These are phyloP conservation scores for Chinchilla lanigera DNA, from an alignment of 2,113 vertebrate genomes.

Conservation along the genomic window DNA sequence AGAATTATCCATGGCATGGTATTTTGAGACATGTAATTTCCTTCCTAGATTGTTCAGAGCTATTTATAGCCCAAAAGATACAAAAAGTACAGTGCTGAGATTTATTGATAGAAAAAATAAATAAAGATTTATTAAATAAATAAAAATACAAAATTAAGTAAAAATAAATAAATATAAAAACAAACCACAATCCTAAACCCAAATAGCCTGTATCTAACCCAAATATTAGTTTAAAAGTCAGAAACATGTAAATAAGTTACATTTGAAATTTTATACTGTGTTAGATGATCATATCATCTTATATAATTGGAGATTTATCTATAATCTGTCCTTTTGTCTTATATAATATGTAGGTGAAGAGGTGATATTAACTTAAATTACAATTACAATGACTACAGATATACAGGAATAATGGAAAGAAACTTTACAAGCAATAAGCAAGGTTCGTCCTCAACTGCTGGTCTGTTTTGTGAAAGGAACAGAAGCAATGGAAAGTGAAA, in stretches of 20 bases:
- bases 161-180: not conserved
- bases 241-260: not conserved
- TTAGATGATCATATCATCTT: not conserved
- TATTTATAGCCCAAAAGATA: constrained; percentile 21
- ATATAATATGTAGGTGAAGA: not conserved
- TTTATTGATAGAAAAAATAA: not conserved
- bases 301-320: not conserved
- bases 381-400: not conserved
- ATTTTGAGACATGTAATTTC: constrained; percentile 38
- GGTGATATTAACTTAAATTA: constrained; percentile 16
- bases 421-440: not conserved
- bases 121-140: no score
- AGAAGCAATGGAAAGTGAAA: not conserved
- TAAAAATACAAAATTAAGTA: not conserved
- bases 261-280: not conserved
- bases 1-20: constrained; percentile 47
- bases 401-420: not conserved
- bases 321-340: not conserved
- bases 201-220: not conserved
- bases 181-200: not conserved
- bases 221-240: constrained; percentile 4
- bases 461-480: not conserved
- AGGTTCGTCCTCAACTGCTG: not conserved
- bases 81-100: not conserved
- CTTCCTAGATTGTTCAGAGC: constrained; percentile 12